Conservation (phyloP, 2,113 vertebrate species). For the Hepsetus odoe region DNA sequence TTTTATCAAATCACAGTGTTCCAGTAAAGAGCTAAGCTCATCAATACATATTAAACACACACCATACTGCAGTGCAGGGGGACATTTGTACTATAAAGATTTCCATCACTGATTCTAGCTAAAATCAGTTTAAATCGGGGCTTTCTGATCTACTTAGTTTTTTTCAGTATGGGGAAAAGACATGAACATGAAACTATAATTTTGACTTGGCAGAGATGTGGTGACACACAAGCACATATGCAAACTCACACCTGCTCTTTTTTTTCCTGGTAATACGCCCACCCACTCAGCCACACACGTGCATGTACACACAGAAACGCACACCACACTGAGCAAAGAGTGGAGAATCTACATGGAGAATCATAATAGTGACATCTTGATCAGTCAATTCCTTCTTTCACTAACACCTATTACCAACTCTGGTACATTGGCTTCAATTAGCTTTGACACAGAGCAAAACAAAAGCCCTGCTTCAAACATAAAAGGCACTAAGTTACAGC, state of each 20-base stretch:
- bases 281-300: too few species aligned
- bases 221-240: not conserved
- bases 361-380: slow-evolving; percentile 1
- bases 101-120: not conserved
- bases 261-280: not conserved
- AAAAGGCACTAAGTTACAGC: not conserved
- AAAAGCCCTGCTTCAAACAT: not conserved
- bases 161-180: not conserved
- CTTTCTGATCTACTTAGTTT: not conserved
- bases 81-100: not conserved
- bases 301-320: not conserved
- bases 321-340: not conserved
- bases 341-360: not conserved
- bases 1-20: not conserved
- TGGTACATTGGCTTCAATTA: not conserved
- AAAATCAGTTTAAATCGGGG: not conserved
- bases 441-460: not conserved
- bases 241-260: not conserved
- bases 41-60: not conserved
- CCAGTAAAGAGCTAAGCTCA: not conserved
- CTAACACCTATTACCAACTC: not conserved
- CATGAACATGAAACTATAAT: not conserved
- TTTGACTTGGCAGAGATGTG: not conserved
- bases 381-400: not conserved
- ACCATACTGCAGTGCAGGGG: not conserved